phyloP scores from a whole-genome alignment of 2,797 vertebrate species.

The Discoglossus pictus region DNA sequence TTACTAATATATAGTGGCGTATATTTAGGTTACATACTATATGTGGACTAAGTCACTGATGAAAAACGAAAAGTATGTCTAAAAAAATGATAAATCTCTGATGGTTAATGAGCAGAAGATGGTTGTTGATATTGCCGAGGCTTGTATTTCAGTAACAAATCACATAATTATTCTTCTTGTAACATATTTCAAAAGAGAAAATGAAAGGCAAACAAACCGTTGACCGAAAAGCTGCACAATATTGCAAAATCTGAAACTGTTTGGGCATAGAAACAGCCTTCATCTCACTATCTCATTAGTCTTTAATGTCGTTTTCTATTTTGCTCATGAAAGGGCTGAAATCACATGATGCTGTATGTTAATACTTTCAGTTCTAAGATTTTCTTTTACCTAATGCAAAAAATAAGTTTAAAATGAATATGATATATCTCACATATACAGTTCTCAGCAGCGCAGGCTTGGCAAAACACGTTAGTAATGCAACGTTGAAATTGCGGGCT shows the following conservation, averaged over 20 bases:
- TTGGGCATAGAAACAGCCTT: conserved; percentile 35
- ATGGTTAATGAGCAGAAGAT: conserved; percentile 43
- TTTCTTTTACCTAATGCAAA: not conserved
- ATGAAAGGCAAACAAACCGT: conserved; percentile 28
- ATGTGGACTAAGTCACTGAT: not conserved
- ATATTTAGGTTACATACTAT: too few relatives aligned
- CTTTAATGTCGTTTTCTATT: conserved; percentile 39
- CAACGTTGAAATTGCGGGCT: too few relatives aligned
- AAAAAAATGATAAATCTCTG: conserved; percentile 18
- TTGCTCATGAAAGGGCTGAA: conserved; percentile 11
- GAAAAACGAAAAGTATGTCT: conserved; percentile 7
- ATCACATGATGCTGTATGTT: not conserved
- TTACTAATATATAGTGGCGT: too few relatives aligned
- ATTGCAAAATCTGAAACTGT: conserved; percentile 33
- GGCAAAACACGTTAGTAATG: too few relatives aligned
- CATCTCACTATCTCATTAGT: conserved; percentile 43
- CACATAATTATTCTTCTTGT: conserved; percentile 45
- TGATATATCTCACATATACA: too few relatives aligned
- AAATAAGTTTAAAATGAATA: too few relatives aligned
- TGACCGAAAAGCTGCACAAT: conserved; percentile 33
- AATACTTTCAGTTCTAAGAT: conserved; percentile 8
- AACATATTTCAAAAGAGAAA: conserved; percentile 32
- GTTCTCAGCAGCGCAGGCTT: too few relatives aligned
- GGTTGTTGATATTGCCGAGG: conserved; percentile 29
- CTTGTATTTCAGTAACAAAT: conserved; percentile 39